Evolutionary conservation across 2,797 vertebrate genomes (phyloP).

Genomic region (Acanthurus tractus): DNA sequence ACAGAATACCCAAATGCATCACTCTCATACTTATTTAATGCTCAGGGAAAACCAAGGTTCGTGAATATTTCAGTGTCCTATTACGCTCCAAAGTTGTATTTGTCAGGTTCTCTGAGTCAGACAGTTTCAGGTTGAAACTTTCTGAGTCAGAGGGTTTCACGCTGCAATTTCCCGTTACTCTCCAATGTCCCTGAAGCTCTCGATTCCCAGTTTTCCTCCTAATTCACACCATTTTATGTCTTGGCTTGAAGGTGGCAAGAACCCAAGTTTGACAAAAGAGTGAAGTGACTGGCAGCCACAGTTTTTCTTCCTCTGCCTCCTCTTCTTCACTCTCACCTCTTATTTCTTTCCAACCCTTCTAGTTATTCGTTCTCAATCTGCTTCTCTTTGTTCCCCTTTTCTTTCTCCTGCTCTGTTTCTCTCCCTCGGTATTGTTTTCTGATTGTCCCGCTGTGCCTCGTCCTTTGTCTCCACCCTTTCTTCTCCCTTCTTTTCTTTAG

Average conservation of each 20-base stretch:
- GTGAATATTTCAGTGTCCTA: constrained; percentile 77
- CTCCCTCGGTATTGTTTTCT: constrained; percentile 1
- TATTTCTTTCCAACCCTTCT: not conserved
- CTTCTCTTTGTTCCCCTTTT: constrained; percentile 1
- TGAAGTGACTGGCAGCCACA: constrained; percentile 50
- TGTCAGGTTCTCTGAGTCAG: constrained; percentile 66
- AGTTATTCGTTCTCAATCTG: not conserved
- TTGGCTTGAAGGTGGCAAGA: constrained; percentile 56
- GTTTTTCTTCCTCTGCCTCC: constrained; percentile 15
- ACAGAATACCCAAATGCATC: constrained; percentile 60
- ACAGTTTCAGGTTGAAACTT: constrained; percentile 65
- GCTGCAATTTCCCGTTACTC: constrained; percentile 51
- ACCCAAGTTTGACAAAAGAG: constrained; percentile 55
- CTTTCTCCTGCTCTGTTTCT: not conserved
- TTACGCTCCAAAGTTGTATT: constrained; percentile 66
- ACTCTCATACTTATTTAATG: constrained; percentile 66
- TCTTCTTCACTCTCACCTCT: constrained; percentile 13
- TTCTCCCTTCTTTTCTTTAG: constrained; percentile 19
- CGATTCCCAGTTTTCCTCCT: constrained; percentile 50
- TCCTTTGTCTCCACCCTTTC: constrained; percentile 20
- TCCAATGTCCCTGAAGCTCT: constrained; percentile 62
- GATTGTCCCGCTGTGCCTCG: constrained; percentile 21
- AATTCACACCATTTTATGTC: constrained; percentile 61
- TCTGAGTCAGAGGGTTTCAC: constrained; percentile 58
- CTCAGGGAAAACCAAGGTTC: constrained; percentile 55